Base-by-base conservation (phyloP, 2,113 vertebrate genomes). In the Saguinus imperator region DNA sequence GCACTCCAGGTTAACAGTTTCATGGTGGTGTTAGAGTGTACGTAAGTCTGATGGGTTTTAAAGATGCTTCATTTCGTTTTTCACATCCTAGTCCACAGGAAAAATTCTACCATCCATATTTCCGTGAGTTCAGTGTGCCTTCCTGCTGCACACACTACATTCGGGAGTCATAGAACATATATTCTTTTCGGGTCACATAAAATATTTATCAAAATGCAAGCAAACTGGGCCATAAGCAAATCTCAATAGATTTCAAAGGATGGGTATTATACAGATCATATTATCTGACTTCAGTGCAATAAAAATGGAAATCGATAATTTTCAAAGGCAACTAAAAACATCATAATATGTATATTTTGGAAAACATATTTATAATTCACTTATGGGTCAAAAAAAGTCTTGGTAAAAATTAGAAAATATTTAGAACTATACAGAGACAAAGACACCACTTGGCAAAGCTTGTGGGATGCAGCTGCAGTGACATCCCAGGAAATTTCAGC, bases 21-120 rank as follows among this genome's bases (percentile, higher is more conserved):
- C 6, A 0, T 10, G 8, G 3, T 45, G 25, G 7, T 8, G 8
- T 14, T 7, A 14, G 12, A 21, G 1, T 5, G 2, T 6, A 40
- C 20, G 8, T 25, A 5, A n/a, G 52, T 58, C 72, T 3, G 14
- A 14, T 23, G 58, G 43, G 6, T 7, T 58, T 35, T 32, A 35
- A 18, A 43, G 13, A 17, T 11, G 25, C 5, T 66, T 52, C 10
- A 0, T 76, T 50, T 20, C 7, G 5, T 77, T 14, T 50, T 37
- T 58, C 73, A 79, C 50, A 61, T 32, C 32, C 2, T 12, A 11
- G 27, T 4, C 43, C 35, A 27, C 2, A 25, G 61, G 17, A 8
- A 68, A 40, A 18, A 27, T 16, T 0, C 1, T 17, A 29, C 37
- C 20, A 50, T 21, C 40, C 43, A 18, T 27, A 23, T 20, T 32